Base-by-base conservation (phyloP, 2,797 vertebrate genomes). In the Nyctibius grandis region DNA sequence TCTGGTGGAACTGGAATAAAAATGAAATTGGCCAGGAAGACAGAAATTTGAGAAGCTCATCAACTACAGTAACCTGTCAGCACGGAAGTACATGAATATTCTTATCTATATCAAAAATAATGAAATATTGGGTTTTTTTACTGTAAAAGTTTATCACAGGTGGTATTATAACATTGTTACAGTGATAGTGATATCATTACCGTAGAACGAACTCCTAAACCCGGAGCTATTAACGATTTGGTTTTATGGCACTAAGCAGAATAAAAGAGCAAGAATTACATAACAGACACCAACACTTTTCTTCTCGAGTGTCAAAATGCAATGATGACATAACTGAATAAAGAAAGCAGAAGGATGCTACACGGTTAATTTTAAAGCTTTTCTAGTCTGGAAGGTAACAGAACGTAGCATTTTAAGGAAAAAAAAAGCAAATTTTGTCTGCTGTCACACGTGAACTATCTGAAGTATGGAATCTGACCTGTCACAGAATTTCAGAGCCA, bases 91-190 rank as follows among this genome's bases (percentile, higher is more conserved):
- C 5, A 36, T 34, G 16, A 44, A 68, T 68, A 68, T 68, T 59
- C 29, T 61, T 50, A 34, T 48, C 34, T 73, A 68, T 38, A 83
- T 28, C 1, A 84, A 87, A 86, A 47, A 10, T 9, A 75, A 51
- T 6, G 4, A 78, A 61, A 59, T 50, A 34, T 4, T 23, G n/a
- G 8, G 2, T 59, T 65, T 74, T 21, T 72, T 77, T 64, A 40
- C 38, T 15, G 28, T 33, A 40, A 68, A 68, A 3, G 0, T 64
- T 72, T 75, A 16, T 56, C n/a, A 28, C 0, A 0, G 28, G 2
- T 67, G 19, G 7, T 59, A 31, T 67, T 81, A 44, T 9, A 64
- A 69, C 20, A 17, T 15, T 40, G 13, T 59, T 89, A 59, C 3
- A 9, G 28, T 31, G 21, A 72, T 18, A 75, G 28, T 11, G 75